Evolutionary conservation across 2,113 vertebrate genomes (phyloP).

Genomic region (Tupaia chinensis): DNA sequence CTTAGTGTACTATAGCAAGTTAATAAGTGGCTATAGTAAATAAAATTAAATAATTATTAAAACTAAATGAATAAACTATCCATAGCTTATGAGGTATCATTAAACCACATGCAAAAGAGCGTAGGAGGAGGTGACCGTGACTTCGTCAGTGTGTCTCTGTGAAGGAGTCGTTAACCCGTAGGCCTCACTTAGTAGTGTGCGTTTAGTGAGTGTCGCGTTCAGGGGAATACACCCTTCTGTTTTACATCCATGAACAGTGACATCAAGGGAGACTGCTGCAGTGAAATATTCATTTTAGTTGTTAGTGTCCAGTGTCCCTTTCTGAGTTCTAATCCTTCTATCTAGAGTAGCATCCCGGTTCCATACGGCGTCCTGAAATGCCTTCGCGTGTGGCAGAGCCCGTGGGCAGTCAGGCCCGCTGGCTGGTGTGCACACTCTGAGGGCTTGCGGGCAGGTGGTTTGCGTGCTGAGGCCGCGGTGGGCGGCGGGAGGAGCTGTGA

Average conservation of each 20-base stretch:
- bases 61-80: background rate
- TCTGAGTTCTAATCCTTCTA: background rate
- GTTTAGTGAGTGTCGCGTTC: background rate
- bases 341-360: background rate
- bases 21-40: too few species aligned
- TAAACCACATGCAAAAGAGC: background rate
- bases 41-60: too few species aligned
- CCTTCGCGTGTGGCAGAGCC: background rate
- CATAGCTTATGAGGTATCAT: background rate
- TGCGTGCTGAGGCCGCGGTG: background rate
- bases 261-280: background rate
- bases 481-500: background rate
- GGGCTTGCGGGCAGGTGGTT: fast-evolving
- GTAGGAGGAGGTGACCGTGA: background rate
- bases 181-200: background rate
- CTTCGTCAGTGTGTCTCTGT: background rate
- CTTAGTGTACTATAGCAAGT: too few species aligned
- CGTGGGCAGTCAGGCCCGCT: background rate
- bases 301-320: background rate
- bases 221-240: background rate
- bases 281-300: background rate
- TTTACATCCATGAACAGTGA: background rate
- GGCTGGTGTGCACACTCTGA: background rate
- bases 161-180: background rate
- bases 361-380: background rate